A percentile compares a stretch with the other conserved stretches of the same genome.
Evolutionary conservation across 2,888 invertebrate genomes (phyloP).

Genomic region (Plebejus anna): DNA sequence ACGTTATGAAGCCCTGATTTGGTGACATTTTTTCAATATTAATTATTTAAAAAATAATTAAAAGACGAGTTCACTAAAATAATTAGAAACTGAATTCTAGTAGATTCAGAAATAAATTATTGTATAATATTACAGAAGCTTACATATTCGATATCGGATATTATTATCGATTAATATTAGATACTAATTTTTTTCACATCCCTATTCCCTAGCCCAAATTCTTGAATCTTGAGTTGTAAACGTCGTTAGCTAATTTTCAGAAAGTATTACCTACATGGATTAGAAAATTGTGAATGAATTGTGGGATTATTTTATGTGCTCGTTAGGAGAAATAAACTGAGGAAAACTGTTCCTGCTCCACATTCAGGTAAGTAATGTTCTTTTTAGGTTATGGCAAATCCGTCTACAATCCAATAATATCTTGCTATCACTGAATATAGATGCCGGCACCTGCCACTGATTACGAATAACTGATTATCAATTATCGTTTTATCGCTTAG

Average conservation of each 20-base stretch:
- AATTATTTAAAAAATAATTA: no score
- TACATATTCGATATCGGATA: no score
- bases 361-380: constrained; percentile 11
- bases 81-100: no score
- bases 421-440: constrained; percentile 25
- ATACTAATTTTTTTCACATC: background rate
- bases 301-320: constrained; percentile 16
- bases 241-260: constrained; percentile 12
- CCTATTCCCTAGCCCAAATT: background rate
- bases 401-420: constrained; percentile 28
- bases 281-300: background rate
- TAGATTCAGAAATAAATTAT: no score
- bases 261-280: background rate
- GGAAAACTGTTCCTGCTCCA: background rate
- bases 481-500: constrained; percentile 28
- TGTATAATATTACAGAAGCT: no score
- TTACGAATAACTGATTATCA: constrained; percentile 32
- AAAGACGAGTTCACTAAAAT: no score
- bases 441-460: constrained; percentile 31
- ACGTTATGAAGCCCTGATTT: no score
- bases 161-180: background rate
- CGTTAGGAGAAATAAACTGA: background rate
- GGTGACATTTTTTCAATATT: no score
- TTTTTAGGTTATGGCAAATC: constrained; percentile 27
- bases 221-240: background rate